phyloP scores from a whole-genome alignment of 35 echinoderm and acorn worm species.

The Patiria miniata region DNA sequence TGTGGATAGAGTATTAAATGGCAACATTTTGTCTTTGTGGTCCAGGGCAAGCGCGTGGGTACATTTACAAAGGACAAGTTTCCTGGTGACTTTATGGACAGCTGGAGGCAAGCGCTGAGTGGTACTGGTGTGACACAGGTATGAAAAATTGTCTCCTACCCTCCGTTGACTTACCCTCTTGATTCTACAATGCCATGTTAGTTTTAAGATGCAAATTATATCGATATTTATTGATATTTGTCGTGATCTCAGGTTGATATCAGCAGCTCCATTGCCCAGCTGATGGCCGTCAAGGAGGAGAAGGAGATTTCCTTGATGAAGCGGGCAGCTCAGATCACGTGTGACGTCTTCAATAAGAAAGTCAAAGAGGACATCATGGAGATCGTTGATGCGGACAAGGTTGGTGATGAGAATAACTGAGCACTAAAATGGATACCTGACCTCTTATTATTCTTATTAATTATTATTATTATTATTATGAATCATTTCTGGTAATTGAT shows the following conservation, averaged over 20 bases:
- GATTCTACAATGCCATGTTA: not conserved
- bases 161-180: not conserved
- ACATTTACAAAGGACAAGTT: constrained; percentile 97
- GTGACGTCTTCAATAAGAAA: constrained; percentile 96
- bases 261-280: constrained; percentile 64
- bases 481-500: no score
- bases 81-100: constrained; percentile 95
- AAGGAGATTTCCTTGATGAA: constrained; percentile 92
- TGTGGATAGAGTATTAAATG: no score
- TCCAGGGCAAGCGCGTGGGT: constrained; percentile 78
- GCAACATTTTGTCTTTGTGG: not conserved
- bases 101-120: constrained; percentile 67
- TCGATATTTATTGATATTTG: not conserved
- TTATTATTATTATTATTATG: no score
- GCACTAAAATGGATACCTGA: no score
- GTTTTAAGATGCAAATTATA: not conserved
- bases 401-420: constrained; percentile 12
- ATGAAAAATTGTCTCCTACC: not conserved
- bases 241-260: constrained; percentile 70
- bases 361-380: constrained; percentile 97
- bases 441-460: no score
- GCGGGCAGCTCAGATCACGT: constrained; percentile 88
- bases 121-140: constrained; percentile 70
- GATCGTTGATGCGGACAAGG: constrained; percentile 96
- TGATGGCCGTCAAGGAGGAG: constrained; percentile 97